These are phyloP conservation scores for Apoda limacodes DNA, from an alignment of 2,888 invertebrate genomes.

Conservation along the genomic window DNA sequence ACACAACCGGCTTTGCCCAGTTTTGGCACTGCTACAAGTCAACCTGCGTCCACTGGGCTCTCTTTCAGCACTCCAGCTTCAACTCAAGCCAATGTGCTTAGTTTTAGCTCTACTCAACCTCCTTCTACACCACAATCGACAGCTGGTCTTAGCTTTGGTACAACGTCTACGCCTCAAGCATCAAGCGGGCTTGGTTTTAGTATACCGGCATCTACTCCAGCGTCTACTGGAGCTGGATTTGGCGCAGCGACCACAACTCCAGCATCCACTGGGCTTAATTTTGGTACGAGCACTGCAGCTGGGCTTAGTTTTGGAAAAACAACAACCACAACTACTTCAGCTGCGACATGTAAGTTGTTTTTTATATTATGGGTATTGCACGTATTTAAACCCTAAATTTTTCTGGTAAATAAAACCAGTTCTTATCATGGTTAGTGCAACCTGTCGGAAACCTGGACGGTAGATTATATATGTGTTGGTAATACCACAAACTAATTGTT, in stretches of 20 bases:
- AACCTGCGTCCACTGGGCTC: neutral
- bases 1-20: neutral
- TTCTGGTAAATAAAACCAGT: no score
- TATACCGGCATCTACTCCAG: neutral
- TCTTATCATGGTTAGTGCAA: no score
- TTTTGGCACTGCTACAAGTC: conserved; percentile 1
- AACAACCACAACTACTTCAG: conserved; percentile 23
- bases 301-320: conserved; percentile 24
- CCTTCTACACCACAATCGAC: conserved; percentile 13
- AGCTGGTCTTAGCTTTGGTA: conserved; percentile 23
- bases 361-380: neutral
- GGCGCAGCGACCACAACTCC: conserved; percentile 8
- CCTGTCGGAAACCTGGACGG: no score
- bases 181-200: neutral
- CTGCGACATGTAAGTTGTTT: conserved; percentile 24
- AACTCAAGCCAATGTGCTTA: conserved; percentile 18
- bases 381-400: no score
- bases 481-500: no score
- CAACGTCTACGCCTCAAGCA: conserved; percentile 10
- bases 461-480: no score
- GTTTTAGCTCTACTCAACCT: no score
- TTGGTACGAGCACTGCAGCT: conserved; percentile 13
- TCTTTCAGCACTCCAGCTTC: neutral
- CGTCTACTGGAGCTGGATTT: conserved; percentile 6
- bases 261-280: conserved; percentile 16